A percentile compares a stretch with the other conserved stretches of the same genome.
Conservation (phyloP, 2,888 invertebrate genomes). For the Drosophila nr. medialis region DNA sequence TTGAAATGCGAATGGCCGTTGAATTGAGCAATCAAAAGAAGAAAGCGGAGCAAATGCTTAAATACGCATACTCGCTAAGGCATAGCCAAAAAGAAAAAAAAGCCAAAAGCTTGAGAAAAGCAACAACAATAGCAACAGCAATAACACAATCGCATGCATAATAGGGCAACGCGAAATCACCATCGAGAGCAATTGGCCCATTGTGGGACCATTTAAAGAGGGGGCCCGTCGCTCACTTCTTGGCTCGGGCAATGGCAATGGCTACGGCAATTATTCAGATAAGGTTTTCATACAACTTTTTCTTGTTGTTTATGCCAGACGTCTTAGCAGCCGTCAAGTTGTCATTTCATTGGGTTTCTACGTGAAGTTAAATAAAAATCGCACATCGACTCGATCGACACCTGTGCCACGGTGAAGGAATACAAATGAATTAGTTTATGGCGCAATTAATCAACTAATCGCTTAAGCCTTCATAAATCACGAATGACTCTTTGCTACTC, state of each 20-base stretch:
- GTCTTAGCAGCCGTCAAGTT: constrained; percentile 54
- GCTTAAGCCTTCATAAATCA: constrained; percentile 58
- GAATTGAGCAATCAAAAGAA: constrained; percentile 76
- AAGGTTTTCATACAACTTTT: constrained; percentile 52
- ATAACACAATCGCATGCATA: constrained; percentile 11
- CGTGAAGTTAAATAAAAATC: not conserved
- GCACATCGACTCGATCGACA: not conserved
- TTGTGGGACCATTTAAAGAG: constrained; percentile 54
- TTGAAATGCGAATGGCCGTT: constrained; percentile 78
- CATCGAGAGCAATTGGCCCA: constrained; percentile 58
- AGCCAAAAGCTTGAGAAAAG: constrained; percentile 19
- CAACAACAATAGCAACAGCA: constrained; percentile 14
- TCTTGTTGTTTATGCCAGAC: constrained; percentile 38
- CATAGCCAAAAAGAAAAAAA: constrained; percentile 30
- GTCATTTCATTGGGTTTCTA: constrained; percentile 19
- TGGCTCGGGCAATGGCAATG: constrained; percentile 51
- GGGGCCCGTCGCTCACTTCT: constrained; percentile 9
- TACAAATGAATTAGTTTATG: constrained; percentile 47
- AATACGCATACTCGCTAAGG: constrained; percentile 49
- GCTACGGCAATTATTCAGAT: constrained; percentile 65
- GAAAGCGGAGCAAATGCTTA: constrained; percentile 44
- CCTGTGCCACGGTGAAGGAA: constrained; percentile 24
- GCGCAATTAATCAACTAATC: constrained; percentile 63
- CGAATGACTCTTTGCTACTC: constrained; percentile 34
- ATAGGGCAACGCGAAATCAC: constrained; percentile 23